A percentile compares a stretch with the other conserved stretches of the same genome.
Conservation (phyloP, 2,113 vertebrate species). For the Hippocampus guttulatus region DNA sequence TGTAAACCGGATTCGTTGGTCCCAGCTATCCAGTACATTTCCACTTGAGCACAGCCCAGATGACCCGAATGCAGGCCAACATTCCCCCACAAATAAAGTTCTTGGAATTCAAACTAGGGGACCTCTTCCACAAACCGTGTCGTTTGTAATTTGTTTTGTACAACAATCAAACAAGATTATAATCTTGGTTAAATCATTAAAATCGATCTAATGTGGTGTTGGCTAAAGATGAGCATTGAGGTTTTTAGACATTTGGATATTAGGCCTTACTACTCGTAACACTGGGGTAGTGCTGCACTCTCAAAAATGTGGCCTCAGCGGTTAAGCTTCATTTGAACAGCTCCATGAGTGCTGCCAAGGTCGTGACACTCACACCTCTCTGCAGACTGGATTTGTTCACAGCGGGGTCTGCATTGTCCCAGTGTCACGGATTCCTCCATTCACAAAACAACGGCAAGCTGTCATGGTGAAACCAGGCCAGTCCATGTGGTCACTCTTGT, state of each 20-base stretch:
- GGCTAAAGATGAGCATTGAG: not conserved
- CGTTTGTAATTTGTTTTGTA: slow-evolving; percentile 32
- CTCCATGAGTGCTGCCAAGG: slow-evolving; percentile 57
- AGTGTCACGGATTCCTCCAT: slow-evolving; percentile 53
- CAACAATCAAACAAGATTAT: slow-evolving; percentile 7
- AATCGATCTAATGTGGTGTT: not conserved
- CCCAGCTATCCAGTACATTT: slow-evolving; percentile 26
- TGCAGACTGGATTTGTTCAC: slow-evolving; percentile 41
- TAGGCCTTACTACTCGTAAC: not conserved
- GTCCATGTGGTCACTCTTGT: not conserved
- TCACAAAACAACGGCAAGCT: slow-evolving; percentile 21
- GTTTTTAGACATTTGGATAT: not conserved
- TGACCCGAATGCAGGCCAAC: slow-evolving; percentile 25
- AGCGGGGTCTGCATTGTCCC: slow-evolving; percentile 40
- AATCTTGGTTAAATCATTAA: not conserved
- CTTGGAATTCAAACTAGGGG: slow-evolving; percentile 15
- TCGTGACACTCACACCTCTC: slow-evolving; percentile 53
- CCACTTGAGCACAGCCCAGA: slow-evolving; percentile 27
- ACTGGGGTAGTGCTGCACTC: slow-evolving; percentile 22
- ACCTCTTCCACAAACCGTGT: slow-evolving; percentile 9
- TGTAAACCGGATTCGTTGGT: not conserved
- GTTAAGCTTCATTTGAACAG: slow-evolving; percentile 46
- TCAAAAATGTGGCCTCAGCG: slow-evolving; percentile 21
- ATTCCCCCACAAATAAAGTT: slow-evolving; percentile 26
- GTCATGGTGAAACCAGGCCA: slow-evolving; percentile 22